Evolutionary conservation across 2,888 invertebrate species (phyloP).

Genomic region (Campopleginae sp.): DNA sequence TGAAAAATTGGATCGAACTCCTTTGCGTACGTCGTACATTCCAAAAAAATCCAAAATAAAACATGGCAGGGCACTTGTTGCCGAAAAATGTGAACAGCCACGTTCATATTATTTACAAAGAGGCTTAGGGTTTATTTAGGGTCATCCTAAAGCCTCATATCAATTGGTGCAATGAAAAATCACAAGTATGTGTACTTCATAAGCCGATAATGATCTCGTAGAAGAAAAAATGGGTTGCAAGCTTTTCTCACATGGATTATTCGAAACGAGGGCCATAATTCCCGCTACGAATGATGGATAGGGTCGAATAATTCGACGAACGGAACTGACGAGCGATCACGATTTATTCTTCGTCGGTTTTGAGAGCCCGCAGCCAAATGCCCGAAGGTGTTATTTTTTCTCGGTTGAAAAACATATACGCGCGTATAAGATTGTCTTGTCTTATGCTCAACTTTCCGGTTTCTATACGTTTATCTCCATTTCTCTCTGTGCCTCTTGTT

Average conservation of each 20-base stretch:
- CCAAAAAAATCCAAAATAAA: too few species aligned
- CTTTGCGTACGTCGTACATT: too few species aligned
- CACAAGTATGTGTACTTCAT: background rate
- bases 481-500: slow-evolving; percentile 40
- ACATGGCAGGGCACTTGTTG: too few species aligned
- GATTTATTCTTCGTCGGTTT: slow-evolving; percentile 55
- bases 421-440: slow-evolving; percentile 8
- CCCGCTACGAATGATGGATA: slow-evolving; percentile 28
- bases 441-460: slow-evolving; percentile 37
- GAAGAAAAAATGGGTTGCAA: slow-evolving; percentile 3
- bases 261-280: background rate
- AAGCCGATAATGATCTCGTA: slow-evolving; percentile 11
- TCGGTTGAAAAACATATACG: slow-evolving; percentile 1
- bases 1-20: background rate
- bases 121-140: too few species aligned
- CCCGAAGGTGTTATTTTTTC: slow-evolving; percentile 27
- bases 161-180: background rate
- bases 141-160: too few species aligned
- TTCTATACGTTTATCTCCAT: slow-evolving; percentile 28
- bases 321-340: slow-evolving; percentile 48
- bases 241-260: slow-evolving; percentile 42
- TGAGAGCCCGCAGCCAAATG: slow-evolving; percentile 38
- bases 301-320: slow-evolving; percentile 31
- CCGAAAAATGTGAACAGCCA: too few species aligned
- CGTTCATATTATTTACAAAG: too few species aligned